Base-by-base conservation (phyloP, 2,888 invertebrate genomes). In the Orthonevra nobilis region DNA sequence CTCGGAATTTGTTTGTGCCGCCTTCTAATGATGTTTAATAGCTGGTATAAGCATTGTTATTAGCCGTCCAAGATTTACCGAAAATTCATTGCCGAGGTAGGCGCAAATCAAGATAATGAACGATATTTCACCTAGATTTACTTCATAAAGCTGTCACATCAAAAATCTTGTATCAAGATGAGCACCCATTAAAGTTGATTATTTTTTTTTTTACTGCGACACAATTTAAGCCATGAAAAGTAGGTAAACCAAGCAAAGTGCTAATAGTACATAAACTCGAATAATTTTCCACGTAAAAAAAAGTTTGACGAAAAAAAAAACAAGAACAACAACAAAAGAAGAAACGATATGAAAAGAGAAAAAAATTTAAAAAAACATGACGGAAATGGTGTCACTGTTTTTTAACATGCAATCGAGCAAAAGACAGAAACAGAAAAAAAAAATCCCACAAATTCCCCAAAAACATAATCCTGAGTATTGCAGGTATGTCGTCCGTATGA, bases 71-170 rank as follows among this genome's bases (percentile, higher is more conserved):
- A 44, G 23, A 20, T 23, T 12, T 23, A 32, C 54, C 15, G 26
- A 52, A 14, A 52, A 36, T 52, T 38, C n/a, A 54, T 23, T 10
- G 14, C 23, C 17, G n/a, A 1, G 28, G 14, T n/a, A 38, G 54
- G 12, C 28, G 46, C 10, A 66, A 66, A 56, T 56, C 46, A 14
- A 66, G 44, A 54, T 56, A 44, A 64, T 46, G 44, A 36, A 46
- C 54, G 56, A 44, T 36, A 66, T 20, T 66, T 46, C 46, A 66
- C 56, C 66, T 36, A 36, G 44, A 66, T 54, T 30, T 28, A 28
- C 9, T 54, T 30, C 42, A 38, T 46, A 56, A 66, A 56, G 14
- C 28, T 46, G 66, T 66, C 66, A 66, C 52, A 28, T 36, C 5
- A 36, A 46, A 12, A 44, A 54, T 46, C 26, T 36, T 2, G 26